Conservation (phyloP, 1,140 invertebrate genomes). For the Magallana ariakensis region DNA sequence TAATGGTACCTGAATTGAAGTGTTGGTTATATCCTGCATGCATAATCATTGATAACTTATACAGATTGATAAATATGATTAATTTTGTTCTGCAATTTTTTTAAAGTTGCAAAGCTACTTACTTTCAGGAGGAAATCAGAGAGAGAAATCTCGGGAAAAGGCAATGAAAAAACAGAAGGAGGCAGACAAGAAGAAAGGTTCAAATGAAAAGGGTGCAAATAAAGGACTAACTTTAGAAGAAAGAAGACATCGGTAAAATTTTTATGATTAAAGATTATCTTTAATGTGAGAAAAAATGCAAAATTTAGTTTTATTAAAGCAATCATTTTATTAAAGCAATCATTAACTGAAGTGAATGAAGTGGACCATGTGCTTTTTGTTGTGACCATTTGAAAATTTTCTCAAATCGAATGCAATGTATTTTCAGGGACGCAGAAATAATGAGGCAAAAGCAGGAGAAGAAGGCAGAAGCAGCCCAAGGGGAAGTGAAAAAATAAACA, state of each 20-base stretch:
- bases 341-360: neutral
- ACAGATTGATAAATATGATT: neutral
- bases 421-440: conserved; percentile 47
- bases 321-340: too few species aligned
- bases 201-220: conserved; percentile 45
- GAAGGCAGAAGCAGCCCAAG: conserved; percentile 27
- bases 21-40: neutral
- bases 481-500: conserved; percentile 23
- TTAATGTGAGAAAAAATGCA: neutral
- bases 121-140: conserved; percentile 45
- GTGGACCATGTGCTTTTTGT: neutral
- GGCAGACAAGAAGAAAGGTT: conserved; percentile 20
- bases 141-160: conserved; percentile 41
- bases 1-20: neutral
- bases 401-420: too few species aligned
- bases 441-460: conserved; percentile 40
- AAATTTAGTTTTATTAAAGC: neutral
- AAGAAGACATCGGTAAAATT: conserved; percentile 43
- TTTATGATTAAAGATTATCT: neutral
- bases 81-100: too few species aligned
- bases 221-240: conserved; percentile 54
- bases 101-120: neutral
- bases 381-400: too few species aligned
- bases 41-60: neutral
- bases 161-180: conserved; percentile 37